A percentile compares a stretch with the other conserved stretches of the same genome.
Evolutionary conservation across 2,113 vertebrate genomes (phyloP).

Genomic region (Peromyscus polionotus): DNA sequence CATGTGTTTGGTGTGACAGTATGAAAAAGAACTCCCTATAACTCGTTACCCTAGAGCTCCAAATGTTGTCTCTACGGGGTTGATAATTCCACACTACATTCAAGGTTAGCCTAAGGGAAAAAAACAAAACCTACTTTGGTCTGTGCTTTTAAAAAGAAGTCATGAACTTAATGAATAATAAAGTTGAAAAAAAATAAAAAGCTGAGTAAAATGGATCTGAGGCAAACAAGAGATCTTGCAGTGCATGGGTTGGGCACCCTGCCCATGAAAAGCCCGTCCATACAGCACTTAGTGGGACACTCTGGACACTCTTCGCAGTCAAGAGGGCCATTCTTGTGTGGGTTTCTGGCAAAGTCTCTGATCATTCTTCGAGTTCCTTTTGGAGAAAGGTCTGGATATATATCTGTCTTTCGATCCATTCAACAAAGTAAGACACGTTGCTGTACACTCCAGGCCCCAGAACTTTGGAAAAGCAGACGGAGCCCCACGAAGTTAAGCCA

Average conservation of each 20-base stretch:
- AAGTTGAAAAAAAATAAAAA: conserved; percentile 65
- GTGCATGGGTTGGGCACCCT: neutral
- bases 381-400: conserved; percentile 93
- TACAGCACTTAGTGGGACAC: conserved; percentile 50
- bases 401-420: conserved; percentile 96
- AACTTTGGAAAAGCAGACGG: conserved; percentile 95
- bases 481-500: conserved; percentile 96
- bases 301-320: conserved; percentile 59
- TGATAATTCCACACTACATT: conserved; percentile 61
- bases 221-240: conserved; percentile 55
- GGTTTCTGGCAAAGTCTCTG: conserved; percentile 7
- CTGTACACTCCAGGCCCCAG: conserved; percentile 96
- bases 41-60: neutral
- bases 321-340: conserved; percentile 17
- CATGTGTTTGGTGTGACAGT: neutral
- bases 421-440: conserved; percentile 94
- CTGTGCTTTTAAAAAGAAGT: conserved; percentile 67
- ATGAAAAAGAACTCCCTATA: neutral
- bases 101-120: conserved; percentile 75
- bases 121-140: conserved; percentile 52
- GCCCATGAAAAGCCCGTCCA: neutral
- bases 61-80: conserved; percentile 39
- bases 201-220: conserved; percentile 41
- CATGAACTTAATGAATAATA: conserved; percentile 71
- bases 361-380: conserved; percentile 79